Conservation (phyloP, 2,888 invertebrate species). For the Serripes groenlandicus region DNA sequence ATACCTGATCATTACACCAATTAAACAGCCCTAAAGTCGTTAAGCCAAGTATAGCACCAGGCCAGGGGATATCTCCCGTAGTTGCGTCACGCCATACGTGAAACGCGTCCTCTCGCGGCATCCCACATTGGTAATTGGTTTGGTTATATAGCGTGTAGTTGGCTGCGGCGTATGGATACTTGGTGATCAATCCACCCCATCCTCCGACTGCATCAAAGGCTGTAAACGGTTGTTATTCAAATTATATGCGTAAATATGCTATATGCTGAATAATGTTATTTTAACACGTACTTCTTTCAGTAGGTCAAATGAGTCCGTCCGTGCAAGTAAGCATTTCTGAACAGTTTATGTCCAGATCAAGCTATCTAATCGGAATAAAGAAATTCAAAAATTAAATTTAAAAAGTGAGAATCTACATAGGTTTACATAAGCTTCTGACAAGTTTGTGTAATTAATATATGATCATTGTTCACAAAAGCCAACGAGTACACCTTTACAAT, state of each 20-base stretch:
- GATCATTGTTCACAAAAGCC: too few relatives aligned
- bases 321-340: neutral
- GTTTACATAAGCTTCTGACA: too few relatives aligned
- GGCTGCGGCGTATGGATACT: slow-evolving; percentile 85
- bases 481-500: too few relatives aligned
- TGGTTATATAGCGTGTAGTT: slow-evolving; percentile 80
- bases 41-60: slow-evolving; percentile 82
- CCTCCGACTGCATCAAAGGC: slow-evolving; percentile 86
- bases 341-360: neutral
- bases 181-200: slow-evolving; percentile 85
- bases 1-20: slow-evolving; percentile 85
- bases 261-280: too few relatives aligned
- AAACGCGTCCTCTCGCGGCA: slow-evolving; percentile 78
- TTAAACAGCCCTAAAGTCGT: slow-evolving; percentile 82
- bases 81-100: slow-evolving; percentile 81
- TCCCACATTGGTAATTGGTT: slow-evolving; percentile 76
- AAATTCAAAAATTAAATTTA: neutral
- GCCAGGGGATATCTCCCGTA: slow-evolving; percentile 83
- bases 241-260: too few relatives aligned
- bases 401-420: too few relatives aligned
- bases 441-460: too few relatives aligned
- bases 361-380: neutral
- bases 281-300: too few relatives aligned
- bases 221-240: too few relatives aligned
- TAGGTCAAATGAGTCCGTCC: neutral